Evolutionary conservation across 2,113 vertebrate genomes (phyloP), one percentile per base, ranked within the genome.

Genomic region (Centropus unirufus): DNA sequence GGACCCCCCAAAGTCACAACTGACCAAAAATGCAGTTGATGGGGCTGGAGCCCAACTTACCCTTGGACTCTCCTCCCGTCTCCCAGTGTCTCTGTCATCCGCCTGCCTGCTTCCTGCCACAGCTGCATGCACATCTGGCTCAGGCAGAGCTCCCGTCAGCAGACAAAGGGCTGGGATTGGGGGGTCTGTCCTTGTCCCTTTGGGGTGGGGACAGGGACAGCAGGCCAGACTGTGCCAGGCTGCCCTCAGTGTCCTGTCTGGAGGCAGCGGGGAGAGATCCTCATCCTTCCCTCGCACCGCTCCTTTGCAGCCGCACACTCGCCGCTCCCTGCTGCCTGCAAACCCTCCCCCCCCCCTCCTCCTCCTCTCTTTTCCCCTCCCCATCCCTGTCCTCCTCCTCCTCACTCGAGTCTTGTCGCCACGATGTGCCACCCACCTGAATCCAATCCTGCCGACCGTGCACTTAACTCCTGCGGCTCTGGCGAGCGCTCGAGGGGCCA

Each of bases 381-480:
- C 85, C 84, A 63, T 87, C 62, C 78, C 90, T 51, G 36, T 66
- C 92, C 84, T 66, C 86, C 73, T 44, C 80, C 89, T 88, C 82
- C 78, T 90, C 70, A 14, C 92, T 75, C 72, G 4, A 72, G 80
- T 15, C 93, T 51, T 68, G 88, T 92, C 86, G 14, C 94, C 95
- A 87, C 27, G 67, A 69, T 58, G 90, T 90, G 95, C 97, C 97
- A 90, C 96, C 97, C 96, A 96, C 97, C 96, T 90, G 88, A 58
- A 83, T 83, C 92, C 34, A 93, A 94, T 83, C 75, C 77, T 55
- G 91, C 87, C 61, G 32, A 69, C 94, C 81, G 83, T 29, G 8
- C 32, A 16, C 40, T 96, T 96, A 95, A 95, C 96, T 80, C 96
- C 90, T 74, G 83, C 76, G 18, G 80, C 87, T 36, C 97, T 15